Conservation (phyloP, 2,797 vertebrate species). For the Orientallactaga sibirica region DNA sequence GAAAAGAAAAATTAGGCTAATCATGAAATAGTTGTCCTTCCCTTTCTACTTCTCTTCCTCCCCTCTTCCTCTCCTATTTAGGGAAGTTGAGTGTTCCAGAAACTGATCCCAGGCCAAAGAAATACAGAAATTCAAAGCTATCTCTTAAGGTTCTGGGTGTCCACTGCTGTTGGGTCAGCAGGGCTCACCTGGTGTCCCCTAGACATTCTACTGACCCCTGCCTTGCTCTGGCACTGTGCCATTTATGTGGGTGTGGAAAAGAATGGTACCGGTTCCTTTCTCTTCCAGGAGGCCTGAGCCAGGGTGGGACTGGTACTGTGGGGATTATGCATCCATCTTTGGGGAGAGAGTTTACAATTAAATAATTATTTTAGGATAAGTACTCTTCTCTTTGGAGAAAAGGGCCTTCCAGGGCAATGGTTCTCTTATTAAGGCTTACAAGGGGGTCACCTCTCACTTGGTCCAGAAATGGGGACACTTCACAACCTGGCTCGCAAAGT, state of each 20-base stretch:
- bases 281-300: not conserved
- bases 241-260: no score
- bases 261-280: not conserved
- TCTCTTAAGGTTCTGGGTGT: not conserved
- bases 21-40: not conserved
- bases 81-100: not conserved
- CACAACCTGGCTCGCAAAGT: not conserved
- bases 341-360: not conserved
- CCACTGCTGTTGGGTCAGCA: not conserved
- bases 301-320: not conserved
- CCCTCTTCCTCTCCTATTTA: not conserved
- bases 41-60: not conserved
- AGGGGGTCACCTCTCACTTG: not conserved
- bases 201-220: not conserved
- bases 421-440: no score
- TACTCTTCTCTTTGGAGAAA: not conserved
- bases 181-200: not conserved
- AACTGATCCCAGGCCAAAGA: not conserved
- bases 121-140: not conserved
- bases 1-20: not conserved
- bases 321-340: not conserved
- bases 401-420: not conserved
- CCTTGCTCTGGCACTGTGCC: no score
- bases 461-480: not conserved
- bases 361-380: not conserved